Evolutionary conservation across 1,140 invertebrate species (phyloP), one percentile per base, ranked within the genome.

Genomic region (Drosophila tropicalis): DNA sequence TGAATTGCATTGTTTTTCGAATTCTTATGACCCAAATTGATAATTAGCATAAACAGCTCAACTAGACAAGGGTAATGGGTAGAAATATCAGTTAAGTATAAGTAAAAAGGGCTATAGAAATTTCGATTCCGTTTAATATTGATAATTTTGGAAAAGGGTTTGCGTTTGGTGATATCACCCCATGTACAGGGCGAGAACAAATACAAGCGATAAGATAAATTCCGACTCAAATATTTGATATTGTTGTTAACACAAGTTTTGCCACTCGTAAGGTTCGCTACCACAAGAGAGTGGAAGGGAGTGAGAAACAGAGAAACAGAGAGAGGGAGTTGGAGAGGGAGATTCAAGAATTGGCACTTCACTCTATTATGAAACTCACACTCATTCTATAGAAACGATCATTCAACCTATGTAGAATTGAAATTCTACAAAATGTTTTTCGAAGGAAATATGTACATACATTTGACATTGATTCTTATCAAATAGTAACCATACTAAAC

Each of bases 201-300:
- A 85, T 80, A 81, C 39, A 56, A 34, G 81, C 72, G 83, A 87
- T 87, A 87, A 87, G 83, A 87, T 83, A 89, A 86, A 89, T 77
- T 87, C 72, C 15, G 83, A 68, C 62, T 77, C 84, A 87, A 87
- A 87, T 87, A 87, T 87, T 87, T 87, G 80, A 89, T 84, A 87
- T 74, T 83, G 70, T 67, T 77, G 87, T 87, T 87, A 89, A 89
- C 84, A 87, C 79, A 86, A 83, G 76, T 83, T 86, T 87, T 74
- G 84, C 76, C 79, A 89, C 80, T 84, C 79, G 73, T 29, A 65
- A 62, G 67, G 56, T 54, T 57, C n/a, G 56, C 36, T 39, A 39
- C 36, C 12, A 39, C 13, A 13, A 51, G 44, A 22, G 44, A 51
- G 44, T 19, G 4, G 2, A 2, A 44, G 13, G 2, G 13, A 10